Evolutionary conservation across 2,888 invertebrate species (phyloP).

Genomic region (Polymixis lichenea): DNA sequence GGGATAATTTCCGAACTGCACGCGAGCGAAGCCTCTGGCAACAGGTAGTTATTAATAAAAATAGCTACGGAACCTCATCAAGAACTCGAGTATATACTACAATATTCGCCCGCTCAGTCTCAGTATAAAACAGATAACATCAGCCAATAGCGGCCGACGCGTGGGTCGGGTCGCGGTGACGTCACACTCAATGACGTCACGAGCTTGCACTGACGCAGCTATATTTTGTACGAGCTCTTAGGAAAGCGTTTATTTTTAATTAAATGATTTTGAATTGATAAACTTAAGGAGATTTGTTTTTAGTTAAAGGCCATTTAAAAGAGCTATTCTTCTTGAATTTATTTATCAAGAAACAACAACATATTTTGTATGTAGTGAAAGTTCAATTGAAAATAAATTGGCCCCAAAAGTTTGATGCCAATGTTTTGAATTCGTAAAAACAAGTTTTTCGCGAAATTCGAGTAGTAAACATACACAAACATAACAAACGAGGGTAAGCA

Average conservation of each 20-base stretch:
- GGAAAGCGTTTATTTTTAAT: conserved; percentile 39
- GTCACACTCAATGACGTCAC: conserved; percentile 50
- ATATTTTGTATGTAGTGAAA: not conserved
- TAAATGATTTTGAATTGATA: conserved; percentile 12
- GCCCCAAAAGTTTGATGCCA: not conserved
- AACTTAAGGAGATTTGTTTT: not conserved
- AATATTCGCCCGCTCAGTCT: conserved; percentile 25
- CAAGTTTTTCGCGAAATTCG: not conserved
- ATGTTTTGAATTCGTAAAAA: not conserved
- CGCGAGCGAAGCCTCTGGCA: too few relatives aligned
- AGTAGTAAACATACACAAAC: not conserved
- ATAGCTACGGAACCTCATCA: conserved; percentile 42
- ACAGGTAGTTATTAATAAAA: not conserved
- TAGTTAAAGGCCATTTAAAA: not conserved
- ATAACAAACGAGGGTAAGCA: not conserved
- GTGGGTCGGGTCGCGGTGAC: conserved; percentile 52
- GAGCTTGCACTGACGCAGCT: conserved; percentile 16
- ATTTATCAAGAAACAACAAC: not conserved
- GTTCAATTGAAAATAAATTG: not conserved
- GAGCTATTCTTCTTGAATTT: not conserved
- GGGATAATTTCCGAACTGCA: too few relatives aligned
- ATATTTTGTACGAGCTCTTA: conserved; percentile 33
- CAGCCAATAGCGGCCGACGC: conserved; percentile 51
- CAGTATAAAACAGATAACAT: conserved; percentile 53
- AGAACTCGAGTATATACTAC: not conserved